Evolutionary conservation across 2,797 vertebrate species (phyloP), one percentile per base, ranked within the genome.

Genomic region (Sitta carolinensis): DNA sequence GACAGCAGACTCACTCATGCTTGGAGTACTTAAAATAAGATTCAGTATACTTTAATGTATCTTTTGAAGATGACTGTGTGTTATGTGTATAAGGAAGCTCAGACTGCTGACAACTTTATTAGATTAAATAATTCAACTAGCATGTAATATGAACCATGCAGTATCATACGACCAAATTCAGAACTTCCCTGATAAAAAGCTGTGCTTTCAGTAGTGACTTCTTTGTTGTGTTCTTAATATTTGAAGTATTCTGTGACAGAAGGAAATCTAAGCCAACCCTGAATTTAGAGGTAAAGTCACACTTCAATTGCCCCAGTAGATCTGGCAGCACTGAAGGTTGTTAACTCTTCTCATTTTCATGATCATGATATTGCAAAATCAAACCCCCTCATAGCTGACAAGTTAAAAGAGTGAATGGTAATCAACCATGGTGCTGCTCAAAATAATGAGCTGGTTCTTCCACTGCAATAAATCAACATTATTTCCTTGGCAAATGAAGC

Each of bases 381-480:
- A 93, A 94, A 81, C 13, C 5, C 40, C 8, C 38, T 91, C 61
- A 67, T 9, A 84, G 47, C 55, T 95, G 89, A 93, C 55, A 91
- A 90, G 66, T 81, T 59, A 76, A 68, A 95, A 81, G 30, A 88
- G 42, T 69, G 51, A 63, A 70, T 79, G 34, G 62, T 61, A 92
- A 91, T 94, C 92, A 95, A 94, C 43, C 29, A 69, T 1, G 3
- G 36, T 4, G 26, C 26, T 76, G 30, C 50, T 88, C 45, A 84
- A 94, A 96, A 84, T 70, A 62, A 94, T 84, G 73, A 88, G 47
- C 66, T 66, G 34, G 63, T 84, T 93, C 52, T 80, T 87, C 57
- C 34, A 76, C 50, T 64, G 63, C 50, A 67, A 93, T 91, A 95
- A 90, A 91, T 95, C 89, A 93, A 48, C 52, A 66, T 67, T 81